Evolutionary conservation across 1,140 invertebrate genomes (phyloP), one percentile per base, ranked within the genome.

Genomic region (Mesaphorura yosii): DNA sequence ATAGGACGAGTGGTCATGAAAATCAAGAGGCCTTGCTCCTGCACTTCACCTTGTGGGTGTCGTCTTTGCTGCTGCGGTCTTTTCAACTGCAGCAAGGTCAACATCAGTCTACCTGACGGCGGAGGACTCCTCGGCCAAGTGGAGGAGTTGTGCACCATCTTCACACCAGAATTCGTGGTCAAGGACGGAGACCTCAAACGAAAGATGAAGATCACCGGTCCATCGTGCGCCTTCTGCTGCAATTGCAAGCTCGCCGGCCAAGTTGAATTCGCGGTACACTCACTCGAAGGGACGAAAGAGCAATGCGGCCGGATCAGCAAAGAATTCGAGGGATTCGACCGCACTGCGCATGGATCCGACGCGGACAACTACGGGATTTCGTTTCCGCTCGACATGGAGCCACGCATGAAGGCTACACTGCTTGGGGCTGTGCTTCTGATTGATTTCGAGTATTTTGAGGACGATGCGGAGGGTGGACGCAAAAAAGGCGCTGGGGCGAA

Each of bases 291-390:
- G 6, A 27, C 17, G 4, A 6, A 46, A 26, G 44, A 46, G 7
- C 44, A 14, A 15, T 46, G 44, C 28, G 44, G 44, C 7, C 23
- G 44, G 23, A 46, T 46, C 12, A 46, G 44, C 44, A 46, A 46
- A 27, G 44, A 46, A 26, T 46, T 46, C 28, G 44, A 46, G 10
- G 44, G 12, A 12, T 6, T 46, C 5, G 23, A 20, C 15, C 14
- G 28, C 7, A 25, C 5, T 7, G 22, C 10, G 14, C 15, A 7
- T 7, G 6, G 7, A 7, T 7, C 14, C 12, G 44, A 46, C 28
- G 44, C 44, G 12, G 44, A 46, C 19, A 46, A 26, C 17, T 46
- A 46, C 23, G 44, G 44, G 23, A 25, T 46, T 26, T 46, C 5
- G 4, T 46, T 46, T 22, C 44, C 44, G 6, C 5, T 25, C 14